Evolutionary conservation across 2,888 invertebrate genomes (phyloP).

Genomic region (Agelastica alni): DNA sequence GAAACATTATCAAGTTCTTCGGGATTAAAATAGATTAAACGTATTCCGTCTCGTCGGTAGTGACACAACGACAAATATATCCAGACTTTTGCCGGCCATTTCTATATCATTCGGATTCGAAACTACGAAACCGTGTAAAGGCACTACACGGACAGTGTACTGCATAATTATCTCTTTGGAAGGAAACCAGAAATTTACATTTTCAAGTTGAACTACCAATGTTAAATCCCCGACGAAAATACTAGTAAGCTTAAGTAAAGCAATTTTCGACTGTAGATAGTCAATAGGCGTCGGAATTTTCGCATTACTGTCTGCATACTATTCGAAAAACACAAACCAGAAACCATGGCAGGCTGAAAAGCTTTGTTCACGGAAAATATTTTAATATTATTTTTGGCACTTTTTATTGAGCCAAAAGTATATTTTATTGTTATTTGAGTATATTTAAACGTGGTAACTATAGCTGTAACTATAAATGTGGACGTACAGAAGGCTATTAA

Average conservation of each 20-base stretch:
- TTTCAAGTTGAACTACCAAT: constrained; percentile 51
- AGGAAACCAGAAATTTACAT: constrained; percentile 53
- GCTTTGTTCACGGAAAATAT: too few relatives aligned
- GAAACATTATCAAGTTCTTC: too few relatives aligned
- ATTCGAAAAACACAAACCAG: constrained; percentile 32
- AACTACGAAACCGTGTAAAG: constrained; percentile 57
- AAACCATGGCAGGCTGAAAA: too few relatives aligned
- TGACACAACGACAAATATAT: constrained; percentile 12
- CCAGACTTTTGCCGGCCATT: constrained; percentile 24
- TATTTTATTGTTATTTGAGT: too few relatives aligned
- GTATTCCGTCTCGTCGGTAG: constrained; percentile 12
- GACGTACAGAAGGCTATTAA: too few relatives aligned
- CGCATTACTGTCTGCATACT: constrained; percentile 26
- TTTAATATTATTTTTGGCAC: too few relatives aligned
- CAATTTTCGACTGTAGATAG: constrained; percentile 17
- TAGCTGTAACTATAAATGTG: too few relatives aligned
- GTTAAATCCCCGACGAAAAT: constrained; percentile 36
- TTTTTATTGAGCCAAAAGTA: too few relatives aligned
- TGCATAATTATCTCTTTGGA: constrained; percentile 54
- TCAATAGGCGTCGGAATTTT: constrained; percentile 26
- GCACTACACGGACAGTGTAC: constrained; percentile 46
- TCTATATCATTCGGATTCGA: constrained; percentile 56
- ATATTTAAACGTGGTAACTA: too few relatives aligned
- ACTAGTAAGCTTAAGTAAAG: constrained; percentile 37
- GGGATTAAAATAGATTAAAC: too few relatives aligned